phyloP scores from a whole-genome alignment of 1,140 invertebrate genomes.

The Sogatella furcifera region DNA sequence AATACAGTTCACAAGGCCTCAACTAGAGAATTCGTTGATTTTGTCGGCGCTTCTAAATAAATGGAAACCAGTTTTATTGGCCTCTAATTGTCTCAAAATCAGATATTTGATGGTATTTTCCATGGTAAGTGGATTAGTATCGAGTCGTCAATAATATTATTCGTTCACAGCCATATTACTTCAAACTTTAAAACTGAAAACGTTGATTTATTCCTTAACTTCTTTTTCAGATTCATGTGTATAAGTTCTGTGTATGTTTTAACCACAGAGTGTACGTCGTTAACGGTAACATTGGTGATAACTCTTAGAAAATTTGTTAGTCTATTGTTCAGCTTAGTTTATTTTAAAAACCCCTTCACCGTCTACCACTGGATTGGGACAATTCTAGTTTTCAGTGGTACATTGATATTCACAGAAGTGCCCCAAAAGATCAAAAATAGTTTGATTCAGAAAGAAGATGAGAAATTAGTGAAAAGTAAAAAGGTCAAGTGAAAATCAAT shows the following conservation, averaged over 20 bases:
- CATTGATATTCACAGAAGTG: constrained; percentile 83
- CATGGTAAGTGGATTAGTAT: too few species aligned
- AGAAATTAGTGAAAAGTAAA: not conserved
- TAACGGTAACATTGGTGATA: constrained; percentile 92
- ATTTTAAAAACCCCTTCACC: constrained; percentile 93
- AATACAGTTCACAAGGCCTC: too few species aligned
- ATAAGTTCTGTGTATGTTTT: constrained; percentile 90
- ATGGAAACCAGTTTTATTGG: too few species aligned
- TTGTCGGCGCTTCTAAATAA: too few species aligned
- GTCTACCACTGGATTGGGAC: constrained; percentile 88
- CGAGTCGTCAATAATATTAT: not conserved
- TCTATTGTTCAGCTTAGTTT: constrained; percentile 88
- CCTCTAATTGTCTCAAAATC: too few species aligned
- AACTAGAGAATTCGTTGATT: too few species aligned
- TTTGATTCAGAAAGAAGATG: not conserved
- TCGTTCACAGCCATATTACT: not conserved
- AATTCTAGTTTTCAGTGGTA: constrained; percentile 81
- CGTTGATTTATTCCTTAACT: constrained; percentile 23
- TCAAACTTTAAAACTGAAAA: not conserved
- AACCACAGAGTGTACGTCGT: constrained; percentile 84
- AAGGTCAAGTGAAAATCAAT: constrained; percentile 10
- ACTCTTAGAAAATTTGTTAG: constrained; percentile 94
- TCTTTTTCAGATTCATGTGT: constrained; percentile 59
- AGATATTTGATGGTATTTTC: too few species aligned
- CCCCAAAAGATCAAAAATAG: constrained; percentile 20